A percentile compares a stretch with the other conserved stretches of the same genome.
These are phyloP conservation scores for Quadriops clusia DNA, from an alignment of 2,888 invertebrate genomes.

Conservation along the genomic window DNA sequence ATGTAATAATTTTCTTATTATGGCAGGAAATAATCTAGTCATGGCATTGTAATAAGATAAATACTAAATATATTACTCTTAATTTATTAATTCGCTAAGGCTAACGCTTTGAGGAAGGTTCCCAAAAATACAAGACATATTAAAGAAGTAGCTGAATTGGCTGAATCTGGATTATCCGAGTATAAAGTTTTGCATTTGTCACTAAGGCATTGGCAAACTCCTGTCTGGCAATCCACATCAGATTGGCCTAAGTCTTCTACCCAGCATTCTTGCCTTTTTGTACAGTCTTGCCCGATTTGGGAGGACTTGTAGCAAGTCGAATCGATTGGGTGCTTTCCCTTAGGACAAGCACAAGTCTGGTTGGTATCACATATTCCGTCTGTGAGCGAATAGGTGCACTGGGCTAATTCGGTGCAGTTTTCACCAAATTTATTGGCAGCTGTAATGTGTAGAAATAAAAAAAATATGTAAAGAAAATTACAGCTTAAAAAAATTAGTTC, in stretches of 20 bases:
- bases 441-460: slow-evolving; percentile 17
- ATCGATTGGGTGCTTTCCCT: slow-evolving; percentile 24
- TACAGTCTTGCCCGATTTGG: slow-evolving; percentile 23
- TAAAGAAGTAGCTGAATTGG: neutral
- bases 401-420: slow-evolving; percentile 26
- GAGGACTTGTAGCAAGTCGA: slow-evolving; percentile 23
- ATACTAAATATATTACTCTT: no score
- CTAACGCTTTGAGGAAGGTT: no score
- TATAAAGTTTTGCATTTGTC: neutral
- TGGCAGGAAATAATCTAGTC: no score
- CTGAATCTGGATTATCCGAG: neutral
- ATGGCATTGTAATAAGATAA: no score
- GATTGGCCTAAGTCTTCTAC: slow-evolving; percentile 17
- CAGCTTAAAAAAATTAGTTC: no score
- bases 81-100: no score
- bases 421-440: slow-evolving; percentile 28
- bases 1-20: no score
- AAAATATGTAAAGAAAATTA: no score
- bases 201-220: slow-evolving; percentile 25
- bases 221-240: slow-evolving; percentile 23
- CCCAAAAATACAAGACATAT: no score
- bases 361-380: slow-evolving; percentile 23
- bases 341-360: slow-evolving; percentile 24
- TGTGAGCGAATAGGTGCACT: slow-evolving; percentile 28
- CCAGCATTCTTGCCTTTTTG: slow-evolving; percentile 26